phyloP scores from a whole-genome alignment of 2,797 vertebrate genomes.

The Clamator glandarius region DNA sequence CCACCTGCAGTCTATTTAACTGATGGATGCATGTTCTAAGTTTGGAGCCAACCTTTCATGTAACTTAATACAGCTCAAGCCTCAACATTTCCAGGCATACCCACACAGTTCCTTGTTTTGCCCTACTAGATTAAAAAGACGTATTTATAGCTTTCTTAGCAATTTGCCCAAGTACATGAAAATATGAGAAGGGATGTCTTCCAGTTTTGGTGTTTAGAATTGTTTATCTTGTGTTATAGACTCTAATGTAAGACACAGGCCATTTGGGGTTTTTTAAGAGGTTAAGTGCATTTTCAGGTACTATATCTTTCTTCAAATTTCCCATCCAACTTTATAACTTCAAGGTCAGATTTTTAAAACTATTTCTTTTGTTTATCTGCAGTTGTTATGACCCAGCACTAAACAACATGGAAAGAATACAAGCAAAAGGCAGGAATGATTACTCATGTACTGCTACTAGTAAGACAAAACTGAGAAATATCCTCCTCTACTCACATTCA shows the following conservation, averaged over 20 bases:
- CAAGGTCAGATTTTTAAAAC: background rate
- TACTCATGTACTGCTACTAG: background rate
- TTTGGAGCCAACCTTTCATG: background rate
- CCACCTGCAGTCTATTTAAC: background rate
- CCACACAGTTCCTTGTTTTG: background rate
- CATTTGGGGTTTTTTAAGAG: background rate
- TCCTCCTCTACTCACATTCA: background rate
- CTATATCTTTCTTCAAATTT: background rate
- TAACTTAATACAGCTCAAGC: background rate
- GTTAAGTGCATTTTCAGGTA: background rate
- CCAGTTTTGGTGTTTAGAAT: background rate
- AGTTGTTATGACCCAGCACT: background rate
- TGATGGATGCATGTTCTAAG: background rate
- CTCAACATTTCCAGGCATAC: background rate
- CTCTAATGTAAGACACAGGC: background rate
- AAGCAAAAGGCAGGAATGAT: background rate
- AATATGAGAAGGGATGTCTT: background rate
- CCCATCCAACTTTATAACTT: background rate
- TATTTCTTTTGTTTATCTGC: background rate
- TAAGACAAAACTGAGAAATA: background rate
- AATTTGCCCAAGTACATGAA: background rate
- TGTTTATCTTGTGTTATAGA: background rate
- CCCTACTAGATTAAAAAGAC: background rate
- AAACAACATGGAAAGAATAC: background rate
- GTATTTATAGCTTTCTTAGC: background rate